phyloP scores from a whole-genome alignment of 1,140 invertebrate genomes.

The Drosophila tsacasi region DNA sequence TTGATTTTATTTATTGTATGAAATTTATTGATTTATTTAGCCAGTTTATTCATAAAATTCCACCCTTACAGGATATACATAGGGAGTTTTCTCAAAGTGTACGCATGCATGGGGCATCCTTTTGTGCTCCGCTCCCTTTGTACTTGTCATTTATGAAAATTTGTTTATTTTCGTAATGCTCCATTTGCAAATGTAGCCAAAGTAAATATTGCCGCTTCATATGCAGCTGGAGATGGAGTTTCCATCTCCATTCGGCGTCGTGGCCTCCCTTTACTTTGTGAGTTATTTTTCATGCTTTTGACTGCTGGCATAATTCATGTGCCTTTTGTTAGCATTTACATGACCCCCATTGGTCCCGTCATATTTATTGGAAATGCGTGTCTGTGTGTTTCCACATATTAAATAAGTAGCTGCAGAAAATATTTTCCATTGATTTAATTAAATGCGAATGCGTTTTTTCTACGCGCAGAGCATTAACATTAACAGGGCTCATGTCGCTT shows the following conservation, averaged over 20 bases:
- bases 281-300: constrained; percentile 60
- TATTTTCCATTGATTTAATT: constrained; percentile 24
- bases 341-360: constrained; percentile 19
- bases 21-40: too few species aligned
- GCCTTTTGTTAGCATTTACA: constrained; percentile 61
- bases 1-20: not conserved
- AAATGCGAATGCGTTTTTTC: constrained; percentile 13
- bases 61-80: not conserved
- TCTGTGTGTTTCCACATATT: not conserved
- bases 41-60: not conserved
- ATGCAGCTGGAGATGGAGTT: constrained; percentile 47
- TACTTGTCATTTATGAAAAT: constrained; percentile 84
- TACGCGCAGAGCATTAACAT: not conserved
- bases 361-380: constrained; percentile 28
- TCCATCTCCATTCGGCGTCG: constrained; percentile 9
- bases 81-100: not conserved
- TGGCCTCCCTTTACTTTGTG: not conserved
- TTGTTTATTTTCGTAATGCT: constrained; percentile 84
- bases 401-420: constrained; percentile 7
- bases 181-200: constrained; percentile 84
- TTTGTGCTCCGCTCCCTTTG: constrained; percentile 68
- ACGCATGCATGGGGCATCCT: constrained; percentile 52
- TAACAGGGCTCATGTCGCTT: not conserved
- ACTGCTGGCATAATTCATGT: constrained; percentile 73
- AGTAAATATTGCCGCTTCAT: constrained; percentile 81